Percentiles rank a stretch among this genome's conserved stretches.
Conservation (phyloP, 2,113 vertebrate genomes). For the Mastomys natalensis region DNA sequence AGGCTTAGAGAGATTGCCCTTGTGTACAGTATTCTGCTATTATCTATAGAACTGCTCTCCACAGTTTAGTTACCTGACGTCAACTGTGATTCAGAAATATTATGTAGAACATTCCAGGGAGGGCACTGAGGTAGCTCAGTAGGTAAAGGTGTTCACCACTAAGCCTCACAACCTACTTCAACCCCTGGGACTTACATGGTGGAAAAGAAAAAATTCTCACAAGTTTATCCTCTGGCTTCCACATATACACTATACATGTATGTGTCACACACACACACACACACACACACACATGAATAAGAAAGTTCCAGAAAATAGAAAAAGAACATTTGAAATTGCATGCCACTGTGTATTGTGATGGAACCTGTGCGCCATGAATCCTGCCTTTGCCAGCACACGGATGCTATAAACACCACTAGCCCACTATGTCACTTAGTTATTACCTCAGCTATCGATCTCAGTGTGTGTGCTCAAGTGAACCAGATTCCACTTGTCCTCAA, state of each 20-base stretch:
- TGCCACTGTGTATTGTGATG: background rate
- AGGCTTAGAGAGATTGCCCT: background rate
- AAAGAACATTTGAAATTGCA: background rate
- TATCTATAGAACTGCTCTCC: background rate
- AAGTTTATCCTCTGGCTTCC: background rate
- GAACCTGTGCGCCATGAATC: background rate
- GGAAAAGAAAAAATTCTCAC: background rate
- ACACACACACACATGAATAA: background rate
- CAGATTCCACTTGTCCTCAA: background rate
- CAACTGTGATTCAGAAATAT: background rate
- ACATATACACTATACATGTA: too few species aligned
- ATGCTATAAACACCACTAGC: background rate
- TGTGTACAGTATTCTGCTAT: background rate
- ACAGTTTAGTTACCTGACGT: background rate
- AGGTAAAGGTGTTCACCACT: background rate
- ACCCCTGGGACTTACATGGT: background rate
- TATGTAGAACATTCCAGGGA: background rate
- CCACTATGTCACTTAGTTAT: background rate
- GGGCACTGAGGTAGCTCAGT: background rate
- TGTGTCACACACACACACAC: background rate
- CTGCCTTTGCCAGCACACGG: background rate
- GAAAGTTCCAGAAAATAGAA: background rate
- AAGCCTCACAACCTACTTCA: background rate
- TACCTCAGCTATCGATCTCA: background rate
- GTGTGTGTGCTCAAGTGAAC: background rate